Evolutionary conservation across 2,113 vertebrate genomes (phyloP).

Genomic region (Todiramphus chloris): DNA sequence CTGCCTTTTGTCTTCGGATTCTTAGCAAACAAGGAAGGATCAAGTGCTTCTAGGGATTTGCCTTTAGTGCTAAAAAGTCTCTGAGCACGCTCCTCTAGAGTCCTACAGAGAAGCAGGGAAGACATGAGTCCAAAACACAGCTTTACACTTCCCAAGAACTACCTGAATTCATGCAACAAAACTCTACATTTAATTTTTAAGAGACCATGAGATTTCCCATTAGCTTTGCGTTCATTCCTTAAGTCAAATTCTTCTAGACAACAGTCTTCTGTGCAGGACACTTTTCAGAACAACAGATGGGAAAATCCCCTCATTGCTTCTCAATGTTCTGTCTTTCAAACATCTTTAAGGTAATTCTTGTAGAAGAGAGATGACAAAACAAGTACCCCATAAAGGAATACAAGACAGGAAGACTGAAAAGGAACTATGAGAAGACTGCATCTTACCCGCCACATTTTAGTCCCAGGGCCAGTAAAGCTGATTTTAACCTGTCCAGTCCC

Average conservation of each 20-base stretch:
- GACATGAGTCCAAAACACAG: not conserved
- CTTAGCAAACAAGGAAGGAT: slow-evolving; percentile 94
- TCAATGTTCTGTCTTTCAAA: not conserved
- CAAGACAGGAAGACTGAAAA: not conserved
- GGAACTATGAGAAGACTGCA: not conserved
- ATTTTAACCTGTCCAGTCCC: slow-evolving; percentile 97
- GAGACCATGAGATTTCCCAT: not conserved
- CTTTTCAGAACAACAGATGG: not conserved
- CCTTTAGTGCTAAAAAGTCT: slow-evolving; percentile 97
- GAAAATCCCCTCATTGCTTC: not conserved
- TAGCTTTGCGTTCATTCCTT: not conserved
- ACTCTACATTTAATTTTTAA: not conserved
- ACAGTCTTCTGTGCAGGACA: not conserved
- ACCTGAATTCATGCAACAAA: not conserved
- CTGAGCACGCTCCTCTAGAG: slow-evolving; percentile 96
- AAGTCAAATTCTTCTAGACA: not conserved
- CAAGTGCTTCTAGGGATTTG: slow-evolving; percentile 91
- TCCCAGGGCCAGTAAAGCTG: slow-evolving; percentile 93
- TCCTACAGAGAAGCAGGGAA: slow-evolving; percentile 70
- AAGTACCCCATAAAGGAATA: not conserved
- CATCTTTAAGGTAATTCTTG: not conserved
- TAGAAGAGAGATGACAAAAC: not conserved
- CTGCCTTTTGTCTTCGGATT: slow-evolving; percentile 96
- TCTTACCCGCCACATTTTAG: slow-evolving; percentile 97
- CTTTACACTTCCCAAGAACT: not conserved